Evolutionary conservation across 2,113 vertebrate species (phyloP), one percentile per base, ranked within the genome.

Genomic region (Malaclemys terrapin): DNA sequence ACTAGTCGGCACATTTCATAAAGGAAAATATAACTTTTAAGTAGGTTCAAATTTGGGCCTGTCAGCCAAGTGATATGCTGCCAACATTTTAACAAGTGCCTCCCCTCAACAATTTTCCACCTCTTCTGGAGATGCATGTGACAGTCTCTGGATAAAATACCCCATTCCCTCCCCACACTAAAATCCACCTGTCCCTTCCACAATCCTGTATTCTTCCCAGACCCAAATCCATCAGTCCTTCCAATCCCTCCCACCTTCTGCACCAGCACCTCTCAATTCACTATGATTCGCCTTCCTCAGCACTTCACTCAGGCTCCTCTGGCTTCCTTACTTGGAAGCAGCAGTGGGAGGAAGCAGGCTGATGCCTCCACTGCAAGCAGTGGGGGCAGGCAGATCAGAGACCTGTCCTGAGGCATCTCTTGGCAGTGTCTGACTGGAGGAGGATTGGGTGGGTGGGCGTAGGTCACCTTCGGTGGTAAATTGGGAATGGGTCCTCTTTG

Each of bases 51-150:
- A 78, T 16, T 25, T 49, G 7, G 38, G 47, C 72, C 72, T n/a
- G 29, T 50, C 31, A 42, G 19, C n/a, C 76, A 29, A 35, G 31
- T 27, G 72, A 59, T 1, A 2, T 1, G 0, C 38, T 7, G 1
- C 31, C n/a, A 49, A 47, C 56, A 17, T n/a, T 42, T 69, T 19
- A n/a, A 47, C 75, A 45, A 47, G 42, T 12, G 24, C 42, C 19
- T 38, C 35, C 16, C 35, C 8, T n/a, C 65, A 69, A 69, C 29
- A 7, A 7, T 29, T 84, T 53, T 72, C 56, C 35, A 16, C 56
- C 54, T 62, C 13, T 75, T 38, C 35, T 22, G 19, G 20, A 90
- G 16, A 47, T 53, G 53, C 19, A 0, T 0, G 31, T 24, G 31
- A 42, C 31, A n/a, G 27, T 38, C 72, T 54, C 72, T 1, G 38